A percentile compares a stretch with the other conserved stretches of the same genome.
These are phyloP conservation scores for Andrena haemorrhoa DNA, from an alignment of 2,888 invertebrate genomes.

Conservation along the genomic window DNA sequence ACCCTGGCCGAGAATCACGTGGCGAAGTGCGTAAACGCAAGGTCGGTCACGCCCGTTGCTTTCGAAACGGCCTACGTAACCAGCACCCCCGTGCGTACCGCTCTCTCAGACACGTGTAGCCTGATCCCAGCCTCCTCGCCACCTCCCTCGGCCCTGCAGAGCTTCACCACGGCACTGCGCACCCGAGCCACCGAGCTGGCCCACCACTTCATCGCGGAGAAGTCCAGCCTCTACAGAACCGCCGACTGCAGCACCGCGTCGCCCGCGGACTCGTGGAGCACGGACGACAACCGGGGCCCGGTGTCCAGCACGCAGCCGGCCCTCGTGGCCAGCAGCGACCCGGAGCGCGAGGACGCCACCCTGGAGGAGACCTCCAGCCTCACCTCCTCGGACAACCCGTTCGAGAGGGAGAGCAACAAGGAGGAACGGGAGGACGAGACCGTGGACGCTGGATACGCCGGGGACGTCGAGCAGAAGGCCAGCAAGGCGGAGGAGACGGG, in stretches of 20 bases:
- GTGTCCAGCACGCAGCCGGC: background rate
- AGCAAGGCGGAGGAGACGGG: background rate
- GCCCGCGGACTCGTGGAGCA: constrained; percentile 5
- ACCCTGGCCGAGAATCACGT: constrained; percentile 78
- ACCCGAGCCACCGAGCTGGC: constrained; percentile 53
- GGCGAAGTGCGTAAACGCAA: constrained; percentile 83
- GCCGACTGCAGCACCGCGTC: constrained; percentile 31
- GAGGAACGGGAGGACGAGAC: background rate
- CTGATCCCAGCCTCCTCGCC: constrained; percentile 44
- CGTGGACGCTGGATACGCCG: background rate
- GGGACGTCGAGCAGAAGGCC: background rate
- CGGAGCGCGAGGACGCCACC: constrained; percentile 5
- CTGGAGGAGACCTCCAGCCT: constrained; percentile 2
- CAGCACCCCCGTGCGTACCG: constrained; percentile 83
- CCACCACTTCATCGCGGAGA: constrained; percentile 47
- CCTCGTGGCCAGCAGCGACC: background rate
- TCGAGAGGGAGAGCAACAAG: background rate
- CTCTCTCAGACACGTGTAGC: constrained; percentile 68
- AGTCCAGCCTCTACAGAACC: constrained; percentile 27
- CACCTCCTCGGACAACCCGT: background rate
- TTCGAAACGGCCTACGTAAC: constrained; percentile 79
- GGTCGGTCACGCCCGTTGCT: constrained; percentile 76
- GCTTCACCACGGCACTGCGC: constrained; percentile 30
- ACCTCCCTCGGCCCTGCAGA: constrained; percentile 23
- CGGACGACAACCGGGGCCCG: constrained; percentile 3